Evolutionary conservation across 2,797 vertebrate genomes (phyloP).

Genomic region (Halcyon chelicuti): DNA sequence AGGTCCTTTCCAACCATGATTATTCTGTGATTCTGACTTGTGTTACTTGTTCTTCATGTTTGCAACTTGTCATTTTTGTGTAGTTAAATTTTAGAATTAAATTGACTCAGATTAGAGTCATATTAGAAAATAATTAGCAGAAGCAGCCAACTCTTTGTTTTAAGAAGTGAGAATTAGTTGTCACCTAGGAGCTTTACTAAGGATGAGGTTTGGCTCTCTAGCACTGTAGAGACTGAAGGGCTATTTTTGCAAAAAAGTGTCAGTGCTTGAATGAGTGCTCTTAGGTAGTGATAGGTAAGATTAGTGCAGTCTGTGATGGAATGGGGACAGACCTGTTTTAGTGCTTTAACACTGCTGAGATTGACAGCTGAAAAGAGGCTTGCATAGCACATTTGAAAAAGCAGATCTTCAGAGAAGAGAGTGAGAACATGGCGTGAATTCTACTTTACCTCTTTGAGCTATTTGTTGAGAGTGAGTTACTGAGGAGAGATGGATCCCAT

Average conservation of each 20-base stretch:
- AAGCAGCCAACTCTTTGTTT: not conserved
- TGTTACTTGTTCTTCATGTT: not conserved
- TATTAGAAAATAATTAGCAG: not conserved
- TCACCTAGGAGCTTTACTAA: not conserved
- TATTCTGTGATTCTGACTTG: too few species aligned
- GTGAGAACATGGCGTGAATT: slow-evolving; percentile 36
- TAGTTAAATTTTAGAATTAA: not conserved
- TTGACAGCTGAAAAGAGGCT: slow-evolving; percentile 31
- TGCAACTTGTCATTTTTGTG: not conserved
- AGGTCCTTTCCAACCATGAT: too few species aligned
- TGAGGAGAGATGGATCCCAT: slow-evolving; percentile 14
- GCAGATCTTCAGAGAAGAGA: slow-evolving; percentile 20
- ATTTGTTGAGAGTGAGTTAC: slow-evolving; percentile 31
- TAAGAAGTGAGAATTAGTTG: not conserved
- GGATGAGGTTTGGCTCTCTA: not conserved
- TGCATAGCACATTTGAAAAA: slow-evolving; percentile 14
- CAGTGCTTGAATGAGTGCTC: not conserved
- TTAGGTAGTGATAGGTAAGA: not conserved
- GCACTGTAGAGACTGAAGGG: not conserved
- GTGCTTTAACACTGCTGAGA: slow-evolving; percentile 18
- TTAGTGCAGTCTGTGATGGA: not conserved
- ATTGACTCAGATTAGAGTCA: not conserved
- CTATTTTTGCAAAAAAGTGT: not conserved
- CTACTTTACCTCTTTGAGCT: slow-evolving; percentile 15
- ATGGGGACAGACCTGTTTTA: slow-evolving; percentile 16